Percentiles rank a stretch among this genome's conserved stretches.
Evolutionary conservation across 2,797 vertebrate genomes (phyloP).

Genomic region (Gymnopithys bicolor): DNA sequence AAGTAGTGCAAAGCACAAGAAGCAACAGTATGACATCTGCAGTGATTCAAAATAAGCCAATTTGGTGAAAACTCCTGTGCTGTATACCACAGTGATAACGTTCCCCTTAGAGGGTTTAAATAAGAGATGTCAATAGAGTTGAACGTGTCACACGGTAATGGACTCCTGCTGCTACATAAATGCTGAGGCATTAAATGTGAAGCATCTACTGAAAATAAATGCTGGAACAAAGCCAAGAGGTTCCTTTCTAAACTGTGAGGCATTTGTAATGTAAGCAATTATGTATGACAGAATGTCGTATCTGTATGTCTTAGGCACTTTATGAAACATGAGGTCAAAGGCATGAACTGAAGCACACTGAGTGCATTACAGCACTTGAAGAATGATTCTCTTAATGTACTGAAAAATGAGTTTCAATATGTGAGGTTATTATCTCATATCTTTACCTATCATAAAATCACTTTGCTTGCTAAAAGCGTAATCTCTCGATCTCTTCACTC

Average conservation of each 20-base stretch:
- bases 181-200: constrained; percentile 34
- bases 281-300: constrained; percentile 39
- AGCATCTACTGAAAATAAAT: constrained; percentile 14
- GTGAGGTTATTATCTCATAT: not conserved
- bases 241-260: constrained; percentile 24
- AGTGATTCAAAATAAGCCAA: not conserved
- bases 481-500: not conserved
- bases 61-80: constrained; percentile 10
- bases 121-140: constrained; percentile 11
- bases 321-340: constrained; percentile 37
- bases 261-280: constrained; percentile 26
- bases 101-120: not conserved
- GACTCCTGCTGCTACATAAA: constrained; percentile 30
- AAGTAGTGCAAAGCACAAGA: not conserved
- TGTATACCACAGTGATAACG: not conserved
- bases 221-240: constrained; percentile 27
- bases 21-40: not conserved
- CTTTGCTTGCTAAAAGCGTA: constrained; percentile 18
- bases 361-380: not conserved
- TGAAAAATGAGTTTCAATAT: not conserved
- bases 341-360: not conserved
- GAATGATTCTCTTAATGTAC: not conserved
- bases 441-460: constrained; percentile 19
- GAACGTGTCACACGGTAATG: constrained; percentile 10
- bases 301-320: constrained; percentile 33